Conservation (phyloP, 2,797 vertebrate genomes). For the Halcyon badia region DNA sequence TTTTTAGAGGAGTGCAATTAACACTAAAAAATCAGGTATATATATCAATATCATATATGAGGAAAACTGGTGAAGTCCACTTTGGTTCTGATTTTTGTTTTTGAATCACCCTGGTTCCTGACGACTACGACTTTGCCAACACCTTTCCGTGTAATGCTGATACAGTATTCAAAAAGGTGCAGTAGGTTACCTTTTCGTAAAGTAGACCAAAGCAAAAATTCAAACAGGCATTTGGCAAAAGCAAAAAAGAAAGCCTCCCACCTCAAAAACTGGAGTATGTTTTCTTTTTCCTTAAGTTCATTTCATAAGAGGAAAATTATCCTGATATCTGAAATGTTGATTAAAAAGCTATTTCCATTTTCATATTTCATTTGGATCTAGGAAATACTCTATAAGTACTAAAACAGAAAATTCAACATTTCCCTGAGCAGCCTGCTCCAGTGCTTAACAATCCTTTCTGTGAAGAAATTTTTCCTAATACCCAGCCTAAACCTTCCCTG, state of each 20-base stretch:
- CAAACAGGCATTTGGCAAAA: neutral
- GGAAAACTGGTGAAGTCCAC: neutral
- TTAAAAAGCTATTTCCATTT: neutral
- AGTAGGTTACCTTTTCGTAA: neutral
- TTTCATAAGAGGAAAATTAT: neutral
- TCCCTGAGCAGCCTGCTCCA: neutral
- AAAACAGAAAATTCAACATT: neutral
- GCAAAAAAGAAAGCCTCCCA: neutral
- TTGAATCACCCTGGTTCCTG: neutral
- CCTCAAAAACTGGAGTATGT: fast-evolving
- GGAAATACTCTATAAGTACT: neutral
- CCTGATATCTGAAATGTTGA: neutral
- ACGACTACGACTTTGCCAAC: neutral
- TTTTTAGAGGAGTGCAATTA: neutral
- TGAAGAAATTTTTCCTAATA: neutral
- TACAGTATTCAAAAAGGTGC: neutral
- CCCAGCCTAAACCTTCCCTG: neutral
- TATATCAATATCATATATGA: neutral
- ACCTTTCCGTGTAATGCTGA: neutral
- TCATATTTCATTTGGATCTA: neutral
- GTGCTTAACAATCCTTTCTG: neutral
- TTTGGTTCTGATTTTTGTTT: neutral
- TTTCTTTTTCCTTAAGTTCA: neutral
- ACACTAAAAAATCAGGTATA: neutral
- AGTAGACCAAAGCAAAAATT: neutral